Evolutionary conservation across 2,888 invertebrate genomes (phyloP).

Genomic region (Pachymerium ferrugineum): DNA sequence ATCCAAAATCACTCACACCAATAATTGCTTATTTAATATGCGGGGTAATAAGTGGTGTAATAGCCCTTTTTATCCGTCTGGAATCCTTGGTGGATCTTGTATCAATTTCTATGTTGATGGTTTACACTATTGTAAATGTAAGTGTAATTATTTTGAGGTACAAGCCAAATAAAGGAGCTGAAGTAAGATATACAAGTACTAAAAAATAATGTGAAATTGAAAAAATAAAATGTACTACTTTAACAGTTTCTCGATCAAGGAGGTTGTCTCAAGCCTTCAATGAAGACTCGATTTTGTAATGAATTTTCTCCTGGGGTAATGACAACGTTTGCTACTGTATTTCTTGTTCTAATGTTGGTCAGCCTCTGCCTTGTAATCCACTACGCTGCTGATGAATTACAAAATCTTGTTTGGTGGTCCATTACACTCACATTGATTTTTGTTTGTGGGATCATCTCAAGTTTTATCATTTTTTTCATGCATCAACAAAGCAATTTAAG

Average conservation of each 20-base stretch:
- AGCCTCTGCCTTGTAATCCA: conserved; percentile 61
- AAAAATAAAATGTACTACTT: too few relatives aligned
- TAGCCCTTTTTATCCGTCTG: conserved; percentile 79
- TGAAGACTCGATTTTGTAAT: too few relatives aligned
- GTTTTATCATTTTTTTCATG: conserved; percentile 45
- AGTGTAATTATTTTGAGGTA: conserved; percentile 82
- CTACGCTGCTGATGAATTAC: conserved; percentile 53
- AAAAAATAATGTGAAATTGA: too few relatives aligned
- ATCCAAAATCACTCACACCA: conserved; percentile 74
- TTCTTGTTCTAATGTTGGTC: conserved; percentile 61
- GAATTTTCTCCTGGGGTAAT: too few relatives aligned
- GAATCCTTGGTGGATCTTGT: conserved; percentile 88
- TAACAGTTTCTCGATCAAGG: too few relatives aligned
- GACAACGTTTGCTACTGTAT: conserved; percentile 63
- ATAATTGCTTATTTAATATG: conserved; percentile 68
- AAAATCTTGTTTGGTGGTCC: conserved; percentile 62
- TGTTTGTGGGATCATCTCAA: conserved; percentile 41
- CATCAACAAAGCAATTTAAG: conserved; percentile 45
- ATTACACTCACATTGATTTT: conserved; percentile 50
- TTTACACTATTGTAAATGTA: conserved; percentile 86
- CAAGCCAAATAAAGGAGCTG: conserved; percentile 51
- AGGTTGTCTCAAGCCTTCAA: too few relatives aligned
- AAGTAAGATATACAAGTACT: conserved; percentile 37
- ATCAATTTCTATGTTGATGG: conserved; percentile 76
- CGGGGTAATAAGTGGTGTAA: conserved; percentile 66